A percentile compares a stretch with the other conserved stretches of the same genome.
Evolutionary conservation across 2,888 invertebrate genomes (phyloP).

Genomic region (Osmoderma eremita): DNA sequence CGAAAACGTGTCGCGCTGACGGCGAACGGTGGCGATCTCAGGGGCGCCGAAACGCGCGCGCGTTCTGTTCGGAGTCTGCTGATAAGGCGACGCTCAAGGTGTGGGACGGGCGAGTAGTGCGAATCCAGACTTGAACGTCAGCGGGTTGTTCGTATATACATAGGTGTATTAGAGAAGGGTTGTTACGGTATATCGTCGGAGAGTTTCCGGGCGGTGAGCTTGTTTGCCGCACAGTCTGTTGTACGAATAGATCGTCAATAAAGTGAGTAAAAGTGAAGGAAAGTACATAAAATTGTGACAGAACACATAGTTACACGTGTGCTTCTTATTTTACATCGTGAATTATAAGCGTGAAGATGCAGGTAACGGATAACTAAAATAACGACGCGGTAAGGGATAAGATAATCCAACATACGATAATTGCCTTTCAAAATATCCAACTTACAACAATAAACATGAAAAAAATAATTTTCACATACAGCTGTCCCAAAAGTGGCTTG

Average conservation of each 20-base stretch:
- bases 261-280: slow-evolving; percentile 21
- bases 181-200: background rate
- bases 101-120: slow-evolving; percentile 22
- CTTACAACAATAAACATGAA: too few species aligned
- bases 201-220: slow-evolving; percentile 4
- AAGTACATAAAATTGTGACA: slow-evolving; percentile 12
- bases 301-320: slow-evolving; percentile 18
- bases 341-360: background rate
- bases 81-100: slow-evolving; percentile 28
- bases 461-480: too few species aligned
- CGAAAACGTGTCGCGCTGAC: slow-evolving; percentile 17
- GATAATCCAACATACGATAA: too few species aligned
- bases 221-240: background rate
- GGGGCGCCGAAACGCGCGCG: slow-evolving; percentile 29
- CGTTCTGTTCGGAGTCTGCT: slow-evolving; percentile 10
- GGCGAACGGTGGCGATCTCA: slow-evolving; percentile 7
- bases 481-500: too few species aligned
- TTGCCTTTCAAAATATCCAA: too few species aligned
- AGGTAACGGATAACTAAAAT: slow-evolving; percentile 6
- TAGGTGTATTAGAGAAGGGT: background rate
- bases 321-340: background rate
- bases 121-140: slow-evolving; percentile 16
- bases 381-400: slow-evolving; percentile 25
- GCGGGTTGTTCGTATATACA: slow-evolving; percentile 8
- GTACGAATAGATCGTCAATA: slow-evolving; percentile 1